phyloP scores from a whole-genome alignment of 1,140 invertebrate genomes.

The Tetramorium parvispinum region DNA sequence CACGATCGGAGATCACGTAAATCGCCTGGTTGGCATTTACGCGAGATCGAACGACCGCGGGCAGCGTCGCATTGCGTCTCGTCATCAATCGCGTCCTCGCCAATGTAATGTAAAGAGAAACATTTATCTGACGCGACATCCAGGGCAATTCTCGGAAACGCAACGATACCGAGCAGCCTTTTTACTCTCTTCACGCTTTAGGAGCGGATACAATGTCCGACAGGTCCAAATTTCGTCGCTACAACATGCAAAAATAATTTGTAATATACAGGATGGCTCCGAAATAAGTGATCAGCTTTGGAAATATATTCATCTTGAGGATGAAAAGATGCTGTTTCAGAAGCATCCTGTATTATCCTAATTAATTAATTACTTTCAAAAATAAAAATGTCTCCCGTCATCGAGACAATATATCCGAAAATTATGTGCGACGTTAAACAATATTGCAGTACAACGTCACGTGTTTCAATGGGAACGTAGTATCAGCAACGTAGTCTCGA shows the following conservation, averaged over 20 bases:
- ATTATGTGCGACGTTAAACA: not conserved
- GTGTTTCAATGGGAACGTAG: not conserved
- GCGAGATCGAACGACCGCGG: constrained; percentile 3
- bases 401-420: not conserved
- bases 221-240: not conserved
- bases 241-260: not conserved
- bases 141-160: not conserved
- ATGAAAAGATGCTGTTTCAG: not conserved
- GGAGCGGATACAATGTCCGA: not conserved
- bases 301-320: too few species aligned
- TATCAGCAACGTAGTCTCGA: too few species aligned
- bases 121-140: not conserved
- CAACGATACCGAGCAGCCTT: not conserved
- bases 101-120: not conserved
- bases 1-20: not conserved
- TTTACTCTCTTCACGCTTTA: not conserved
- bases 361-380: not conserved
- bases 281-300: not conserved
- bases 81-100: not conserved
- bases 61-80: not conserved
- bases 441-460: not conserved
- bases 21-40: not conserved
- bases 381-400: not conserved
- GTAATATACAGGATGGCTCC: not conserved
- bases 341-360: too few species aligned